phyloP scores from a whole-genome alignment of 2,797 vertebrate genomes.

The Arnoldichthys spilopterus region DNA sequence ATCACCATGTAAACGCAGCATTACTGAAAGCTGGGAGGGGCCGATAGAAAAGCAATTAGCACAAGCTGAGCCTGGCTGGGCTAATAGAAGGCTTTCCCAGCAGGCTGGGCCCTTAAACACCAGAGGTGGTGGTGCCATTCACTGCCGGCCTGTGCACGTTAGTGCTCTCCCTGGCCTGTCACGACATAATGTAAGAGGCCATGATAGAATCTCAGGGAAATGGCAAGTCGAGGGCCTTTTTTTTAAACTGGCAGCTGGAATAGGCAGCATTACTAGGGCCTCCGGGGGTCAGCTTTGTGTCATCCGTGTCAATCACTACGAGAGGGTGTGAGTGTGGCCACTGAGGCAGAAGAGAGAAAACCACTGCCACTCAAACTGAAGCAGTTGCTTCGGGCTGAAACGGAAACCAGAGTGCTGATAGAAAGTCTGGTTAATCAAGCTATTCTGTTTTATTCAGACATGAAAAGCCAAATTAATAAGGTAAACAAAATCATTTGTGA shows the following conservation, averaged over 20 bases:
- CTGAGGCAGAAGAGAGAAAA: conserved; percentile 35
- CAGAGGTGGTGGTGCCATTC: conserved; percentile 7
- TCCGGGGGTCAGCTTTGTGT: conserved; percentile 48
- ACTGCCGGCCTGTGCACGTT: conserved; percentile 1
- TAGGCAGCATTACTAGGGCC: conserved; percentile 11
- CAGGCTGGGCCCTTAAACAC: background rate
- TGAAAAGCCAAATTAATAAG: no score
- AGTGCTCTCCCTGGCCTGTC: conserved; percentile 39
- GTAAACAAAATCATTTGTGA: conserved; percentile 37
- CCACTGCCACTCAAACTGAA: conserved; percentile 26
- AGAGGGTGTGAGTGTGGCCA: conserved; percentile 23
- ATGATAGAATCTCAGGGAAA: conserved; percentile 38
- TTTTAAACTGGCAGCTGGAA: conserved; percentile 3
- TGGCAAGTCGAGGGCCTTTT: conserved; percentile 1
- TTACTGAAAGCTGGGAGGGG: background rate
- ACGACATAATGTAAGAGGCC: conserved; percentile 43
- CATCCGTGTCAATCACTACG: conserved; percentile 38
- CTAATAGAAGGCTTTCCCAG: background rate
- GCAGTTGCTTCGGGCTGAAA: conserved; percentile 19
- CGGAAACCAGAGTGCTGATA: conserved; percentile 13
- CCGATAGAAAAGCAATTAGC: conserved; percentile 22
- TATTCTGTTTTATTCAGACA: background rate
- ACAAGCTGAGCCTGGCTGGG: background rate
- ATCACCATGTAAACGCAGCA: conserved; percentile 2
- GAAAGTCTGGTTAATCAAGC: background rate